These are phyloP conservation scores for Malurus cyaneus DNA, from an alignment of 2,113 vertebrate genomes.

Conservation along the genomic window DNA sequence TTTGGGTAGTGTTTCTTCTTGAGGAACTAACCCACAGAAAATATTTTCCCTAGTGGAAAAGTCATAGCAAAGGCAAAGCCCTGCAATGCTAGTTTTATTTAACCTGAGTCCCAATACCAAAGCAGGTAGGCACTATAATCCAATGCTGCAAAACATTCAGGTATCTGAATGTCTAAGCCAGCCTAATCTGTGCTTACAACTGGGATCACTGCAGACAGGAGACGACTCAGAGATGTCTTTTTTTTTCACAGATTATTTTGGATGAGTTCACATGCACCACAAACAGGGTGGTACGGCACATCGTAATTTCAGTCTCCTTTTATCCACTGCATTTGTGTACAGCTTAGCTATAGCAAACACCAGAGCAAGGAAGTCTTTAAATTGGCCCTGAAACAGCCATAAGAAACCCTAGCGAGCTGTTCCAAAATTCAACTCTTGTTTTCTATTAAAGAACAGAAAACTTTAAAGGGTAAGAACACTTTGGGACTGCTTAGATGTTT, in stretches of 20 bases:
- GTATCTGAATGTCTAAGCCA: neutral
- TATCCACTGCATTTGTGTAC: neutral
- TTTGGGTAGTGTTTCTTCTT: neutral
- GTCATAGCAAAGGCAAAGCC: neutral
- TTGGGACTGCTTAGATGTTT: neutral
- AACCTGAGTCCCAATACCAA: neutral
- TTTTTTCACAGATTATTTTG: neutral
- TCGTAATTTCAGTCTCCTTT: neutral
- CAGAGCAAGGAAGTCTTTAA: neutral
- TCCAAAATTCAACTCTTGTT: neutral
- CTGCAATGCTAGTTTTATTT: neutral
- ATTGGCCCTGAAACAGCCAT: neutral
- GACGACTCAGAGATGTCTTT: neutral
- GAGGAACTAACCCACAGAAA: neutral
- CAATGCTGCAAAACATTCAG: neutral
- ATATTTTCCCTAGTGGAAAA: neutral
- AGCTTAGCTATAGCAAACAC: neutral
- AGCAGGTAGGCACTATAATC: neutral
- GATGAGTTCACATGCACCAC: neutral
- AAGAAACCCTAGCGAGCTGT: neutral
- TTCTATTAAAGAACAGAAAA: neutral
- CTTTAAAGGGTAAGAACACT: neutral
- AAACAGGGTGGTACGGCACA: neutral
- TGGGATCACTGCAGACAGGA: neutral
- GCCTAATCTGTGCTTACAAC: neutral